Percentiles rank a stretch among this genome's conserved stretches.
phyloP scores from a whole-genome alignment of 2,888 invertebrate species.

The Onthophagus sagittarius region DNA sequence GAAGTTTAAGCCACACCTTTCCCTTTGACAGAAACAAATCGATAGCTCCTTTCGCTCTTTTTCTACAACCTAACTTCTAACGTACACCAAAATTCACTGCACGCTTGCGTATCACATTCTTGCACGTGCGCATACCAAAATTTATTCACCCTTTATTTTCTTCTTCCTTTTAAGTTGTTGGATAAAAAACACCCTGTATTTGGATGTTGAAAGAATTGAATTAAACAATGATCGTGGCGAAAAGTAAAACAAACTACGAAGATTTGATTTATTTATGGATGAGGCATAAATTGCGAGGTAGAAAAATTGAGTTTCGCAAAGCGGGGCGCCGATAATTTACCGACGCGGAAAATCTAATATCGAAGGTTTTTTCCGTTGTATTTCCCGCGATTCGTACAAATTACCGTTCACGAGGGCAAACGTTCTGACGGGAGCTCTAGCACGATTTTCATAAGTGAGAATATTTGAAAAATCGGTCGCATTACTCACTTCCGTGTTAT shows the following conservation, averaged over 20 bases:
- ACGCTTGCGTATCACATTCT: neutral
- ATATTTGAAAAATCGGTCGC: neutral
- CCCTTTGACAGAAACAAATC: neutral
- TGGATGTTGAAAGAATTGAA: too few species aligned
- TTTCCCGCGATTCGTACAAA: slow-evolving; percentile 14
- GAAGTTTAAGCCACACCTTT: slow-evolving; percentile 3
- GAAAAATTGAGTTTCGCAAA: slow-evolving; percentile 14
- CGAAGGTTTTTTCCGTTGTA: slow-evolving; percentile 3
- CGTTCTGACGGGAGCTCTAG: neutral
- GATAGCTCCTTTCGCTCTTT: neutral
- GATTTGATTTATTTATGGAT: slow-evolving; percentile 12
- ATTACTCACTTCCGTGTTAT: neutral
- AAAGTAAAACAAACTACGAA: neutral
- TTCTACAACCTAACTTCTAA: neutral
- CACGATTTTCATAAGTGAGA: neutral
- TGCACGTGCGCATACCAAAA: neutral
- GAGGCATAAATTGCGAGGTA: slow-evolving; percentile 5
- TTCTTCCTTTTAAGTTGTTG: too few species aligned
- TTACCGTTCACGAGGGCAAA: slow-evolving; percentile 10
- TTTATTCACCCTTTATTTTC: neutral
- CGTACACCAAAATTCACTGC: neutral
- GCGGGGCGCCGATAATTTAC: slow-evolving; percentile 13
- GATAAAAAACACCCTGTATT: too few species aligned
- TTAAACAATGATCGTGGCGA: neutral
- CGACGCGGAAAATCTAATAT: slow-evolving; percentile 15